Percentiles rank a stretch among this genome's conserved stretches.
phyloP scores from a whole-genome alignment of 2,113 vertebrate genomes.

The Pelmatolapia mariae region DNA sequence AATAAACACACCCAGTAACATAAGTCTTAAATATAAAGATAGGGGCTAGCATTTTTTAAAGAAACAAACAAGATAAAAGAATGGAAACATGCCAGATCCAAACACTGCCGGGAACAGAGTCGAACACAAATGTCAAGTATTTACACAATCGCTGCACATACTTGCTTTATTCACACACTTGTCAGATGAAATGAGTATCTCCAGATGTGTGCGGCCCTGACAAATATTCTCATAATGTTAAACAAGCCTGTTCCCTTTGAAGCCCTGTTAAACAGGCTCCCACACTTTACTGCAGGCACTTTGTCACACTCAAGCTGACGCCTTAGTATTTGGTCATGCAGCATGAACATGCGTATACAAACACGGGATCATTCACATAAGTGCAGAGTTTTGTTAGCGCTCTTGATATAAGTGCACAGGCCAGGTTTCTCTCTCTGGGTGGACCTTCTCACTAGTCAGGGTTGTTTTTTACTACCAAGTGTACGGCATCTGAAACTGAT shows the following conservation, averaged over 20 bases:
- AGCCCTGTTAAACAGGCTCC: slow-evolving; percentile 36
- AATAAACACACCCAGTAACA: not conserved
- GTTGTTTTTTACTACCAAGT: slow-evolving; percentile 3
- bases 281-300: slow-evolving; percentile 43
- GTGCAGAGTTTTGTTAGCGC: not conserved
- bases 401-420: not conserved
- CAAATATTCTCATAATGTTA: slow-evolving; percentile 39
- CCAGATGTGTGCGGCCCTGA: slow-evolving; percentile 45
- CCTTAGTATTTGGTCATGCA: slow-evolving; percentile 37
- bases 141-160: slow-evolving; percentile 23
- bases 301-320: slow-evolving; percentile 36
- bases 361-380: slow-evolving; percentile 10
- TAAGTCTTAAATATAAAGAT: not conserved
- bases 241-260: slow-evolving; percentile 41
- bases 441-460: not conserved
- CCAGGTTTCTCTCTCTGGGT: not conserved
- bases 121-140: slow-evolving; percentile 14
- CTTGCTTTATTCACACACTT: slow-evolving; percentile 39
- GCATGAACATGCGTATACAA: slow-evolving; percentile 28
- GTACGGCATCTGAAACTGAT: not conserved
- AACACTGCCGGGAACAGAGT: slow-evolving; percentile 27
- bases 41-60: not conserved
- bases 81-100: slow-evolving; percentile 35
- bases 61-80: slow-evolving; percentile 36
- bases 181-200: slow-evolving; percentile 51